Evolutionary conservation across 2,113 vertebrate genomes (phyloP).

Genomic region (Caloenas nicobarica): DNA sequence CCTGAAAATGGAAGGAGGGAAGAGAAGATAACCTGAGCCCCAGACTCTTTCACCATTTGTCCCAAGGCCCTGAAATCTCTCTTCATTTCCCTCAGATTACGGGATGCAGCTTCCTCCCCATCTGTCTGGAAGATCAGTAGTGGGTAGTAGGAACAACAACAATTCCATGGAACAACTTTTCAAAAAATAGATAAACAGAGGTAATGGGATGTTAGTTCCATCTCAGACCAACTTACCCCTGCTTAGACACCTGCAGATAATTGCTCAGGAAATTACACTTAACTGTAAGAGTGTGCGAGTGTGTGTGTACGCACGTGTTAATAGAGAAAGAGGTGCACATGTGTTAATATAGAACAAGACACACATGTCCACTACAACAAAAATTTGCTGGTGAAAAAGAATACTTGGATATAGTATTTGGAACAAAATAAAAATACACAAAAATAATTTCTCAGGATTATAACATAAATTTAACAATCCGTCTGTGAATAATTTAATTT

Average conservation of each 20-base stretch:
- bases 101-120: too few species aligned
- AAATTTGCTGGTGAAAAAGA: background rate
- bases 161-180: background rate
- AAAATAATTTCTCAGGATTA: background rate
- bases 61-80: too few species aligned
- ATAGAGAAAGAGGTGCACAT: background rate
- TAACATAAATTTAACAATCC: constrained; percentile 46
- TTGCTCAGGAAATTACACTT: background rate
- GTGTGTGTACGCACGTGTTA: fast-evolving
- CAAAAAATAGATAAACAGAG: background rate
- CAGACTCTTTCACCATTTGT: too few species aligned
- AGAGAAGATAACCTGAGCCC: too few species aligned
- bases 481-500: constrained; percentile 63
- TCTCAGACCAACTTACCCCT: background rate
- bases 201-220: background rate
- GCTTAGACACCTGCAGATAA: background rate
- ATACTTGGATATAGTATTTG: background rate
- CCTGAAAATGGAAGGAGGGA: too few species aligned
- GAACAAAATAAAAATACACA: background rate
- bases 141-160: too few species aligned
- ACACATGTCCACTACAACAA: background rate
- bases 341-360: background rate
- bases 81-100: too few species aligned
- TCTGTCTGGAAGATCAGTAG: too few species aligned
- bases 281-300: background rate